These are phyloP conservation scores for Brachionus koreanus DNA, from an alignment of 1,140 invertebrate species.

Conservation along the genomic window DNA sequence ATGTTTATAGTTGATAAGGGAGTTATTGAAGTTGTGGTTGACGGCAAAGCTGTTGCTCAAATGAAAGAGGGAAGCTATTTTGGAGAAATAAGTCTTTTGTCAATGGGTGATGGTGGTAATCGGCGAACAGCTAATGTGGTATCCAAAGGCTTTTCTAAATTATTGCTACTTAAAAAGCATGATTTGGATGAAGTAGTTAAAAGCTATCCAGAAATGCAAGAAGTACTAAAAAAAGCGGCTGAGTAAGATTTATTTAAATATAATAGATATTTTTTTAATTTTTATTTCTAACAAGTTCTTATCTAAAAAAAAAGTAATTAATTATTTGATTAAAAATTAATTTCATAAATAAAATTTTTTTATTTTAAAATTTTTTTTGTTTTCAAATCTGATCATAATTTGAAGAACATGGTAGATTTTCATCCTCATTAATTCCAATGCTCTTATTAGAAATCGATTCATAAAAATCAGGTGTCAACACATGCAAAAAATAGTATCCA, in stretches of 20 bases:
- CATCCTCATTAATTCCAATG: not conserved
- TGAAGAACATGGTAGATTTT: not conserved
- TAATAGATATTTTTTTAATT: not conserved
- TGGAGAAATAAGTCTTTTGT: slow-evolving; percentile 83
- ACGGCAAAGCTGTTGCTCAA: slow-evolving; percentile 73
- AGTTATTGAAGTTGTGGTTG: slow-evolving; percentile 72
- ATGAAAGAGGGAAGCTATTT: slow-evolving; percentile 84
- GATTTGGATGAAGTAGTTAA: slow-evolving; percentile 80
- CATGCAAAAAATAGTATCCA: slow-evolving; percentile 38
- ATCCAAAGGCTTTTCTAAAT: slow-evolving; percentile 81
- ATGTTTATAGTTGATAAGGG: slow-evolving; percentile 93
- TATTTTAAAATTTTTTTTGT: not conserved
- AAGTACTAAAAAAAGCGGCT: slow-evolving; percentile 76
- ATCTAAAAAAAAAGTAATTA: slow-evolving; percentile 43
- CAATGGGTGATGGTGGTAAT: slow-evolving; percentile 78
- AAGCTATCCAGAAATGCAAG: slow-evolving; percentile 83
- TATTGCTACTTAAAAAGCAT: slow-evolving; percentile 81
- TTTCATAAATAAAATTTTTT: slow-evolving; percentile 35
- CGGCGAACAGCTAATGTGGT: slow-evolving; percentile 82
- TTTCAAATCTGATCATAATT: slow-evolving; percentile 21
- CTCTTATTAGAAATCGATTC: slow-evolving; percentile 13
- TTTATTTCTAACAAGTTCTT: slow-evolving; percentile 31
- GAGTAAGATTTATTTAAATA: slow-evolving; percentile 60
- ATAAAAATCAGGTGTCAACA: slow-evolving; percentile 2
- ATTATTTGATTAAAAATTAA: not conserved